phyloP scores from a whole-genome alignment of 2,888 invertebrate species.

The Trisateles emortualis region DNA sequence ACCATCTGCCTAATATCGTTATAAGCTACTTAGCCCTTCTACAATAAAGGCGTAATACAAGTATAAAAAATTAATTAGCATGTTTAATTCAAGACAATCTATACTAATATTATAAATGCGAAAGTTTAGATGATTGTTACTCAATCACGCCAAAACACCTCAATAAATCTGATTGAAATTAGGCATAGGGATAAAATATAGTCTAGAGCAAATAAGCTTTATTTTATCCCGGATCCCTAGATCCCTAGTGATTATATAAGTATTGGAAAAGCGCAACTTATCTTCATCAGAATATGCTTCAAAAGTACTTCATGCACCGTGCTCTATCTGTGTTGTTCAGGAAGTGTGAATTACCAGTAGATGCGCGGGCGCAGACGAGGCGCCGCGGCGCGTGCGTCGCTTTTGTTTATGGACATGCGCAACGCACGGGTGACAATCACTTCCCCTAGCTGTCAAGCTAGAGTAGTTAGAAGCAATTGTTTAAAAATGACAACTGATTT shows the following conservation, averaged over 20 bases:
- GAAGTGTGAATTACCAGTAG: slow-evolving; percentile 61
- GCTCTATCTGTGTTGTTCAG: slow-evolving; percentile 55
- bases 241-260: background rate
- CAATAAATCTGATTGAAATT: too few species aligned
- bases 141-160: too few species aligned
- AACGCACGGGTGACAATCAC: slow-evolving; percentile 29
- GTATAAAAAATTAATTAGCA: too few species aligned
- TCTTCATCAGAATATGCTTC: slow-evolving; percentile 30
- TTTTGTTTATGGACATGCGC: slow-evolving; percentile 47
- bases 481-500: background rate
- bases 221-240: too few species aligned
- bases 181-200: too few species aligned
- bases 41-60: too few species aligned
- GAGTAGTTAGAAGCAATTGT: slow-evolving; percentile 35
- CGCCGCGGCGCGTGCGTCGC: slow-evolving; percentile 34
- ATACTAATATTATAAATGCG: too few species aligned
- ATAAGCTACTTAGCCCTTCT: too few species aligned
- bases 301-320: slow-evolving; percentile 35
- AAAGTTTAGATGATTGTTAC: too few species aligned
- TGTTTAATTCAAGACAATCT: too few species aligned
- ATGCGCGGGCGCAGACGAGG: slow-evolving; percentile 45
- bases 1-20: too few species aligned
- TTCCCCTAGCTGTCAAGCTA: slow-evolving; percentile 40
- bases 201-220: too few species aligned
- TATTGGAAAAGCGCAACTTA: slow-evolving; percentile 27